These are phyloP conservation scores for Apotomis turbidana DNA, from an alignment of 2,888 invertebrate genomes.

Conservation along the genomic window DNA sequence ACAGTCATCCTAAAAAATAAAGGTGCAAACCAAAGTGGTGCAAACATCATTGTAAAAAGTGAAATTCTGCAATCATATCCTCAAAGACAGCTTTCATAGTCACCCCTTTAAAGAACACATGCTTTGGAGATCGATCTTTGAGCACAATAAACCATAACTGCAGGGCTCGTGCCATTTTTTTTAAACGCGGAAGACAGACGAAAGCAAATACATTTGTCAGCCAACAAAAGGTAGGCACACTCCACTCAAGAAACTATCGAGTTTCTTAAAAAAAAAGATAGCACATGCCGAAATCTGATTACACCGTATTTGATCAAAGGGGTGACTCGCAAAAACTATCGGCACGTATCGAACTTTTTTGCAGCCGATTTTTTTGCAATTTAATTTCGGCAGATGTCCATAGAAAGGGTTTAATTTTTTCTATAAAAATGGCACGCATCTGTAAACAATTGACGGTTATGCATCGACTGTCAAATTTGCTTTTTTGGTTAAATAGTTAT, in stretches of 20 bases:
- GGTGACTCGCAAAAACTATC: slow-evolving; percentile 74
- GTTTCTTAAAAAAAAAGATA: slow-evolving; percentile 77
- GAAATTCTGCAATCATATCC: slow-evolving; percentile 29
- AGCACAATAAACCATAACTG: slow-evolving; percentile 47
- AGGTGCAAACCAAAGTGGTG: slow-evolving; percentile 18
- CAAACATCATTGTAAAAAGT: slow-evolving; percentile 26
- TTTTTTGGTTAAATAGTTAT: slow-evolving; percentile 71
- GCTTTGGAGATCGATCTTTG: slow-evolving; percentile 24
- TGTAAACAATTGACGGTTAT: slow-evolving; percentile 79
- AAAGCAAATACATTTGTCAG: slow-evolving; percentile 75
- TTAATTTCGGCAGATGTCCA: slow-evolving; percentile 82
- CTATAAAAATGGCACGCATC: slow-evolving; percentile 70
- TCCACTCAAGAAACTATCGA: slow-evolving; percentile 75
- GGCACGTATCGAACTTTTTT: slow-evolving; percentile 63
- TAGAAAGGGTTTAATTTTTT: slow-evolving; percentile 78
- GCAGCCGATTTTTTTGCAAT: slow-evolving; percentile 80
- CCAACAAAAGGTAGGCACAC: slow-evolving; percentile 76
- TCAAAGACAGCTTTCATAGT: slow-evolving; percentile 30
- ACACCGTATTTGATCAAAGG: slow-evolving; percentile 79
- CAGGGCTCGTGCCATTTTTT: slow-evolving; percentile 79
- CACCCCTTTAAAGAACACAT: slow-evolving; percentile 31
- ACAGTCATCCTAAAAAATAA: slow-evolving; percentile 8
- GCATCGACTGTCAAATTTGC: slow-evolving; percentile 72
- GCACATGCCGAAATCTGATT: slow-evolving; percentile 84
- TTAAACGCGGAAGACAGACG: slow-evolving; percentile 71